Base-by-base conservation (phyloP, 2,113 vertebrate species). In the Jaculus jaculus region DNA sequence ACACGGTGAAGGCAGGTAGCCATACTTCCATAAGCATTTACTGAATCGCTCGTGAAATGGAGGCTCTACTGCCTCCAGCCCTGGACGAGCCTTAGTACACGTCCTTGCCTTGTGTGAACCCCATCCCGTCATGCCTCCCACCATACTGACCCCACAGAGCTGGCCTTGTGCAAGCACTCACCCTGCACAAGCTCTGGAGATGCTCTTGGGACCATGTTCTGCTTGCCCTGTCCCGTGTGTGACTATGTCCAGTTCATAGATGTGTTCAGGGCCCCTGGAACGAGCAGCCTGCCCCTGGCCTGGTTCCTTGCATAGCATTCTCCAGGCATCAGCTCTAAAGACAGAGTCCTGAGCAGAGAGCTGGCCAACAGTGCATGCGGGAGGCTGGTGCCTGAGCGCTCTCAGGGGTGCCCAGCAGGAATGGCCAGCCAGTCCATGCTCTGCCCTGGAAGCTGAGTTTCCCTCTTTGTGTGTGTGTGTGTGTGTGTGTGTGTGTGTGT, bases 321-420 rank as follows among this genome's bases (percentile, higher is more conserved):
- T 75, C 18, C 68, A 10, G 4, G 23, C 11, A 12, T 58, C 13
- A 20, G 69, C 32, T 16, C 4, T 34, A 17, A n/a, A 42, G 54
- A 60, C 23, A 15, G 74, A 42, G 80, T 71, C 60, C 4, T 20
- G 7, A 21, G 42, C 3, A 18, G 42, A 58, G 5, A 72, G 42
- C 20, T 37, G 7, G 13, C 17, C 15, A 1, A n/a, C 1, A 17
- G 4, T 16, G 30, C 20, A 13, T 10, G 4, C 1, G 0, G 0
- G 3, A 47, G 58, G 15, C 71, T 42, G 47, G 32, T 47, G 42
- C 42, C 42, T 47, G 42, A 47, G 42, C 42, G 8, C 42, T 47
- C 34, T 0, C 18, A 1, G 72, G 2, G 15, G 26, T 8, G 20
- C 28, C 84, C 32, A 2, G 74, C 0, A 16, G 2, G 39, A 68